Base-by-base conservation (phyloP, 2,888 invertebrate genomes). In the Eupsilia transversa region DNA sequence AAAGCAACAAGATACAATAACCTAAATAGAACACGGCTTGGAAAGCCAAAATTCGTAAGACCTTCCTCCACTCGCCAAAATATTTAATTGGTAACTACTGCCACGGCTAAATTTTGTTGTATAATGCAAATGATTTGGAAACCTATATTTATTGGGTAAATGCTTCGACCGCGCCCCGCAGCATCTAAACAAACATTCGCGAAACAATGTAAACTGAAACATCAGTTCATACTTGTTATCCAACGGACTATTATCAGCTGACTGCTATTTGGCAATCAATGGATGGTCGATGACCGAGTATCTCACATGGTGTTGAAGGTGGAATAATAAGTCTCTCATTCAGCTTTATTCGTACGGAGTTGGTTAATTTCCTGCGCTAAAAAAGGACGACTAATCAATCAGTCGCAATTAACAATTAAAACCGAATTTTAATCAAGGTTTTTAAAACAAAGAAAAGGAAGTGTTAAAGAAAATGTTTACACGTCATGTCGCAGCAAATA, bases 251-350 rank as follows among this genome's bases (percentile, higher is more conserved):
- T 83, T 77, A 86, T 70, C 85, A 87, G 88, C 85, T 85, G 87
- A 82, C 63, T 80, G 76, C 64, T 85, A 86, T 86, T 88, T 86
- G 86, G 87, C 81, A 87, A 84, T 82, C 83, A 83, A 85, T 79
- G 85, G 81, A 84, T 88, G 89, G 89, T 87, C 87, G 71, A 76
- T 88, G 87, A 91, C 88, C 89, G 80, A 70, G 66, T 75, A 78
- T 79, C 84, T 77, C 74, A 77, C 77, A 86, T 86, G 87, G 84
- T 78, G 77, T 78, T 68, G 71, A 65, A 80, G 49, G 63, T 83
- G 43, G 84, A 87, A 88, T 89, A 85, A 78, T 82, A 82, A 89
- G 59, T n/a, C 63, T 43, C 23, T 33, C 38, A 61, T 76, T 77
- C 67, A 76, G 6, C 41, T 73, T 60, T 41, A 72, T 77, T 59